These are phyloP conservation scores for Oscheius onirici DNA, from an alignment of 2,888 invertebrate species.

Conservation along the genomic window DNA sequence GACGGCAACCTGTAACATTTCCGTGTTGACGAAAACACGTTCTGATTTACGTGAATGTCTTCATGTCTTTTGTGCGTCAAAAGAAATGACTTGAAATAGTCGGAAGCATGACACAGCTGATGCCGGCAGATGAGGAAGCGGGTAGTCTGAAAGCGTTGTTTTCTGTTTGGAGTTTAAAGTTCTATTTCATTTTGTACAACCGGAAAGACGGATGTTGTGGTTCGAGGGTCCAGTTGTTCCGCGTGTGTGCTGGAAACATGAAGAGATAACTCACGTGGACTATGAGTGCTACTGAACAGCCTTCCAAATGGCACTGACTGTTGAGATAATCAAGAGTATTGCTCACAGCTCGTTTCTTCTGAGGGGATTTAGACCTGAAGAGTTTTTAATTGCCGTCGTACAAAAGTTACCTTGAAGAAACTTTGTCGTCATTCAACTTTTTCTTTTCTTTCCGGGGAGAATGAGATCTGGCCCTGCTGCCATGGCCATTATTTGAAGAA, in stretches of 20 bases:
- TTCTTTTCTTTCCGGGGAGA: constrained; percentile 42
- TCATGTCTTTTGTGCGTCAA: constrained; percentile 37
- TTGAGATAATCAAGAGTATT: constrained; percentile 68
- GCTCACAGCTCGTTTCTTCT: constrained; percentile 42
- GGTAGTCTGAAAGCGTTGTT: constrained; percentile 54
- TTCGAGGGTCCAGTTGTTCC: constrained; percentile 6
- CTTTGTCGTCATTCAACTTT: constrained; percentile 21
- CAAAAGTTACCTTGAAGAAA: constrained; percentile 20
- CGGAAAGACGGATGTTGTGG: neutral
- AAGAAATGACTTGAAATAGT: constrained; percentile 66
- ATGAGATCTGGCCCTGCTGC: constrained; percentile 40
- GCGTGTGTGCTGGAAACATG: neutral
- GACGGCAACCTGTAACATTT: constrained; percentile 41
- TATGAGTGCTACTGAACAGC: constrained; percentile 66
- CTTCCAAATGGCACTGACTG: constrained; percentile 68
- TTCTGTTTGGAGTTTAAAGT: neutral
- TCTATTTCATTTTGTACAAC: neutral
- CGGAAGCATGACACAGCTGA: constrained; percentile 68
- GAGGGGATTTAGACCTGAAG: constrained; percentile 53
- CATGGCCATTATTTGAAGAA: constrained; percentile 12
- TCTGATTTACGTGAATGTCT: constrained; percentile 40
- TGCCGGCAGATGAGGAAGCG: constrained; percentile 70
- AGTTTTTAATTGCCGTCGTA: neutral
- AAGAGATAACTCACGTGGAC: constrained; percentile 60
- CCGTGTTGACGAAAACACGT: neutral